Percentiles rank a stretch among this genome's conserved stretches.
Conservation (phyloP, 2,888 invertebrate species). For the Drosophila ezoana region DNA sequence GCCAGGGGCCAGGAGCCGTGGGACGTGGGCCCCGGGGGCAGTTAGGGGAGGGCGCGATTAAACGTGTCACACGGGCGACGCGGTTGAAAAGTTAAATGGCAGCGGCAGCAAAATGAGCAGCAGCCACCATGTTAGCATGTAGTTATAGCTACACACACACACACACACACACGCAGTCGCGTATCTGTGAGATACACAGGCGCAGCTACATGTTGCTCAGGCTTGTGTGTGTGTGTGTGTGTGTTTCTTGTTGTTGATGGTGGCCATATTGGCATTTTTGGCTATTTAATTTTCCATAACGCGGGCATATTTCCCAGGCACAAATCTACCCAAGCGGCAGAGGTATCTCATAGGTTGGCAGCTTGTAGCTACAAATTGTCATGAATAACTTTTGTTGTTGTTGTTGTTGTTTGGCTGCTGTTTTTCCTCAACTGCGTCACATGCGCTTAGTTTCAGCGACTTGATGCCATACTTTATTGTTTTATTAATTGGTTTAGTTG, state of each 20-base stretch:
- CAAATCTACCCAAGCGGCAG: slow-evolving; percentile 11
- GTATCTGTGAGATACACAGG: slow-evolving; percentile 43
- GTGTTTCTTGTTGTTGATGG: slow-evolving; percentile 37
- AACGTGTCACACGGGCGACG: slow-evolving; percentile 75
- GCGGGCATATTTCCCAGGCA: slow-evolving; percentile 56
- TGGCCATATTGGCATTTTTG: slow-evolving; percentile 64
- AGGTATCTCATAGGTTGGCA: slow-evolving; percentile 47
- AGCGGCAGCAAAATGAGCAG: slow-evolving; percentile 67
- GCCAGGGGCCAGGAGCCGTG: slow-evolving; percentile 13
- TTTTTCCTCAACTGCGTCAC: slow-evolving; percentile 42
- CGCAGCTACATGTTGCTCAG: slow-evolving; percentile 54
- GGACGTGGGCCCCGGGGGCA: neutral
- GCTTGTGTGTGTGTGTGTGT: slow-evolving; percentile 8
- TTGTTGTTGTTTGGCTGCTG: slow-evolving; percentile 21
- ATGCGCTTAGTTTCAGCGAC: slow-evolving; percentile 29
- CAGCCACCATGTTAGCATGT: slow-evolving; percentile 76
- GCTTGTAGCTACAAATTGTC: slow-evolving; percentile 68
- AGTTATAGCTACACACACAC: slow-evolving; percentile 56
- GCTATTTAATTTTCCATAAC: slow-evolving; percentile 51
- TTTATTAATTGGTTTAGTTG: slow-evolving; percentile 67
- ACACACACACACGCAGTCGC: slow-evolving; percentile 11
- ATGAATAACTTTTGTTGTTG: slow-evolving; percentile 72
- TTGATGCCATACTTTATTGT: slow-evolving; percentile 46
- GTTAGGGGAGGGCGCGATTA: slow-evolving; percentile 65
- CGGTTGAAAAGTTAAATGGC: slow-evolving; percentile 80